phyloP scores from a whole-genome alignment of 1,140 invertebrate species.

The Phocides pigmalion region DNA sequence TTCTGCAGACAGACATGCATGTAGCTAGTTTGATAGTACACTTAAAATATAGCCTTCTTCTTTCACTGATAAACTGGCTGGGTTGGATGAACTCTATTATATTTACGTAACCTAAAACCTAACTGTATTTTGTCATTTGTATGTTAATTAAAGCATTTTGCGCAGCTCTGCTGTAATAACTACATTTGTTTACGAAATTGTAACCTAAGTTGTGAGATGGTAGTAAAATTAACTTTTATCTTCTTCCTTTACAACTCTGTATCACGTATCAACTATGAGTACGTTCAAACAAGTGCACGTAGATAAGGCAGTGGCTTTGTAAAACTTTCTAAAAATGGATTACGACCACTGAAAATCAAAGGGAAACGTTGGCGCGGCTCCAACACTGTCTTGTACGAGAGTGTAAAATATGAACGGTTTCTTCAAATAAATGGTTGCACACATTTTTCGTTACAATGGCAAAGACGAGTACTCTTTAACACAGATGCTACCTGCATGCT shows the following conservation, averaged over 20 bases:
- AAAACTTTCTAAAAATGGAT: constrained; percentile 22
- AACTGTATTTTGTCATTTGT: too few relatives aligned
- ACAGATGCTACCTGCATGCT: constrained; percentile 21
- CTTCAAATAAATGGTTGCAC: constrained; percentile 28
- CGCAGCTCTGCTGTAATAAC: too few relatives aligned
- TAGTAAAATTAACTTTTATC: too few relatives aligned
- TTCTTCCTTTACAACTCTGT: too few relatives aligned
- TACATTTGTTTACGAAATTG: not conserved
- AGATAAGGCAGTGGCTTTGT: constrained; percentile 17
- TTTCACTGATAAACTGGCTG: too few relatives aligned
- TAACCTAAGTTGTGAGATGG: not conserved
- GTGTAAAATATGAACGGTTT: constrained; percentile 30
- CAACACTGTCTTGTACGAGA: constrained; percentile 21
- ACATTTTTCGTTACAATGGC: constrained; percentile 21
- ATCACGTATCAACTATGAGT: not conserved
- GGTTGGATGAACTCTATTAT: too few relatives aligned
- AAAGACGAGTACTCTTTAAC: constrained; percentile 17
- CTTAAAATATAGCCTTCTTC: too few relatives aligned
- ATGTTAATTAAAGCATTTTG: too few relatives aligned
- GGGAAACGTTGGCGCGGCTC: constrained; percentile 14
- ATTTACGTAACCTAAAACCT: too few relatives aligned
- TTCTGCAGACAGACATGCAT: too few relatives aligned
- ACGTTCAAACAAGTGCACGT: constrained; percentile 3
- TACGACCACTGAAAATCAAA: constrained; percentile 19
- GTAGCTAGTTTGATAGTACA: too few relatives aligned